Evolutionary conservation across 2,113 vertebrate species (phyloP), one percentile per base, ranked within the genome.

Genomic region (Romanogobio albipinnatus): DNA sequence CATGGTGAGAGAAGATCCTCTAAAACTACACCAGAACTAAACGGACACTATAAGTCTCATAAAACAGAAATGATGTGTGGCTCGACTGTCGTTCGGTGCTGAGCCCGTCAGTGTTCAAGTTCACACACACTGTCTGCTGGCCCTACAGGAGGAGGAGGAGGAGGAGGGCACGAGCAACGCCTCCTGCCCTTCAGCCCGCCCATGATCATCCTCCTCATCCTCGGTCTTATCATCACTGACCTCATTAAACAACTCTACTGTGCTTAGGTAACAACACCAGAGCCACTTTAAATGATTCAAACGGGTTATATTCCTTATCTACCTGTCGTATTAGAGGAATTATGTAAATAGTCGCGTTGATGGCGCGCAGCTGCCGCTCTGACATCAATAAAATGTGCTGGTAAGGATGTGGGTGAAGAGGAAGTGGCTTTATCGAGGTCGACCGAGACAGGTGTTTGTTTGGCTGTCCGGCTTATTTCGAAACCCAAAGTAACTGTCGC

Each of bases 61-160:
- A 84, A 62, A 84, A 76, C 80, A 24, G 66, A 45, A 79, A 26
- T 14, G 61, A 68, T 81, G 61, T 71, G 29, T 39, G 79, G 13
- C 15, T 81, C 3, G 49, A 82, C 29, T 70, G 64, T 64, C 43
- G 76, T 90, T 89, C n/a, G 19, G 87, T 81, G 87, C 89, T 80
- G 81, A 82, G 73, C 22, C 90, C 80, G 79, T 77, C 86, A 81
- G 89, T 91, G 93, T 93, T 95, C 94, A 95, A 95, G 94, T 95
- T 95, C 94, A 95, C 89, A 87, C 49, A 51, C 49, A 5, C 93
- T 71, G 80, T 82, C 49, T 89, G 89, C 88, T 89, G 85, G 86
- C 88, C 89, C 90, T 89, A 66, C 86, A 84, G 87, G 89, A 91
- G 91, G 76, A 75, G 68, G 53, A 62, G 87, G 36, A 36, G 76